phyloP scores from a whole-genome alignment of 1,140 invertebrate species.

The Papilio dardanus region DNA sequence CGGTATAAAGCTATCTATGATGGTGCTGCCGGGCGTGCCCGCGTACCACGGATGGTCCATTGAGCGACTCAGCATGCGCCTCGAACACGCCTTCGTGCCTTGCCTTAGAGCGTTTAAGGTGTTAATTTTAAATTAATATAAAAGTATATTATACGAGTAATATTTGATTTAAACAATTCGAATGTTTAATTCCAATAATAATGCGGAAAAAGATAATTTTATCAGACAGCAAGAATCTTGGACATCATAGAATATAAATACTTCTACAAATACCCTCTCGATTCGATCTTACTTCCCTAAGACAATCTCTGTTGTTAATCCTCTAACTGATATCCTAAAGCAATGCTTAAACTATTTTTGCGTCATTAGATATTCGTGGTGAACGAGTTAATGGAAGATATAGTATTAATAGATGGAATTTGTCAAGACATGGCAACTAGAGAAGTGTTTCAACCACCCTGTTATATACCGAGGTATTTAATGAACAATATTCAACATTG shows the following conservation, averaged over 20 bases:
- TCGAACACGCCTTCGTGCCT: constrained; percentile 75
- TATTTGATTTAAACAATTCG: no score
- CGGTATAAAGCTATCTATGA: constrained; percentile 69
- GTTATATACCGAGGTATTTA: constrained; percentile 67
- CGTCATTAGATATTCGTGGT: constrained; percentile 67
- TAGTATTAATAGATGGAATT: constrained; percentile 68
- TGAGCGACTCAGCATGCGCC: constrained; percentile 68
- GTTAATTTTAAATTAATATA: not conserved
- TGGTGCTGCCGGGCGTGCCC: constrained; percentile 67
- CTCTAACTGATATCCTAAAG: no score
- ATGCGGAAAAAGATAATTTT: no score
- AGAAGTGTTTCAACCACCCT: constrained; percentile 71
- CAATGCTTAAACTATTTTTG: constrained; percentile 5
- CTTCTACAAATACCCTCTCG: no score
- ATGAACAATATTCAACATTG: not conserved
- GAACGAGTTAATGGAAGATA: constrained; percentile 75
- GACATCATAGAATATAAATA: no score
- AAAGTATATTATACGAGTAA: no score
- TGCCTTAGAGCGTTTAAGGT: constrained; percentile 75
- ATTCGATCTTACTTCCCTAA: no score
- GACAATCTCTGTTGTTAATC: no score
- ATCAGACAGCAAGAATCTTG: no score
- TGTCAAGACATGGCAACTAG: constrained; percentile 72
- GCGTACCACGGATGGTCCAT: constrained; percentile 67
- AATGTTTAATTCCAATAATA: no score